Percentiles rank a stretch among this genome's conserved stretches.
Evolutionary conservation across 2,888 invertebrate genomes (phyloP).

Genomic region (Sesia apiformis): DNA sequence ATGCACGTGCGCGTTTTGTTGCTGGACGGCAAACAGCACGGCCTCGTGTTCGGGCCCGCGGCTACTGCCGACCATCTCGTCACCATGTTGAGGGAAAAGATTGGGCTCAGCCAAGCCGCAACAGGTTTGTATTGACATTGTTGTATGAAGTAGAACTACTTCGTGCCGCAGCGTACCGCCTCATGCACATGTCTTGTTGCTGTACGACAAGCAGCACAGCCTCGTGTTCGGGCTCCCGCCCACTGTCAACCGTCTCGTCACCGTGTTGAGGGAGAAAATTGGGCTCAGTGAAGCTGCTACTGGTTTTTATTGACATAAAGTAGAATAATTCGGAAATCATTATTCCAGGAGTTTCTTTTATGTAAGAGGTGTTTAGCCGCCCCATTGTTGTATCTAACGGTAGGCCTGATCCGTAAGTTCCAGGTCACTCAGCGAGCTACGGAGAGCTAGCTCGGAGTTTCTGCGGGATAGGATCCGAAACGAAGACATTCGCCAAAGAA

Average conservation of each 20-base stretch:
- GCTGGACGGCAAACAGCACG: conserved; percentile 95
- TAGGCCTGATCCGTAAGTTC: no score
- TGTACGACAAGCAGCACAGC: conserved; percentile 96
- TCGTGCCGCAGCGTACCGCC: conserved; percentile 92
- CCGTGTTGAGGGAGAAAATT: conserved; percentile 91
- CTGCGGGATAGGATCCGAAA: no score
- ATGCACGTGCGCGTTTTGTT: conserved; percentile 93
- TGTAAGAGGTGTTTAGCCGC: no score
- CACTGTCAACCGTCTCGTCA: conserved; percentile 90
- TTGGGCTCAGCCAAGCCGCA: conserved; percentile 86
- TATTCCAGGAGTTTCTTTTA: no score
- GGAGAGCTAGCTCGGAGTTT: no score
- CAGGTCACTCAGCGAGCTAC: no score
- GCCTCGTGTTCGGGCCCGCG: conserved; percentile 95
- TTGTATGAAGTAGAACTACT: conserved; percentile 84
- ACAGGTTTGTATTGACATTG: conserved; percentile 61
- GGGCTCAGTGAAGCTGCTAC: conserved; percentile 86
- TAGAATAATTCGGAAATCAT: no score
- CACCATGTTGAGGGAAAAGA: conserved; percentile 89
- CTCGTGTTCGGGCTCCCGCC: conserved; percentile 96
- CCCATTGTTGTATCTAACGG: no score
- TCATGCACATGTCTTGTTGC: conserved; percentile 92
- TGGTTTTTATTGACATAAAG: conserved; percentile 42
- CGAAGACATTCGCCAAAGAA: no score
- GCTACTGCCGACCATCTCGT: conserved; percentile 93